A percentile compares a stretch with the other conserved stretches of the same genome.
phyloP scores from a whole-genome alignment of 2,113 vertebrate genomes.

The Abramis brama region DNA sequence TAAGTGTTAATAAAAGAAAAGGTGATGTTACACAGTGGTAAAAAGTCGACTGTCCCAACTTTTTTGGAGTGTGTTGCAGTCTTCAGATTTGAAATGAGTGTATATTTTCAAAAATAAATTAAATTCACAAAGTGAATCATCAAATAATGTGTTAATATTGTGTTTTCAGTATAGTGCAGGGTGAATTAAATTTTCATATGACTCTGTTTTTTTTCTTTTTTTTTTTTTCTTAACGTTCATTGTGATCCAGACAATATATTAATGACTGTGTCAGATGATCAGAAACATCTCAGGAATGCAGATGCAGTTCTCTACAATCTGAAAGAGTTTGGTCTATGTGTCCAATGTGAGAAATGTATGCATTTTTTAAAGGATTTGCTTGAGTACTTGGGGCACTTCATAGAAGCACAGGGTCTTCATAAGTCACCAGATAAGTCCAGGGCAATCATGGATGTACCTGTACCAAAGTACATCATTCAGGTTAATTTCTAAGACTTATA shows the following conservation, averaged over 20 bases:
- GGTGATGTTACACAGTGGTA: too few species aligned
- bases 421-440: slow-evolving; percentile 18
- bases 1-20: too few species aligned
- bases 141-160: too few species aligned
- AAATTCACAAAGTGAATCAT: too few species aligned
- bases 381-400: slow-evolving; percentile 38
- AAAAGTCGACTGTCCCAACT: too few species aligned
- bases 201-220: too few species aligned
- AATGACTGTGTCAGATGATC: neutral
- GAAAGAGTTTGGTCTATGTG: slow-evolving; percentile 10
- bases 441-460: slow-evolving; percentile 37
- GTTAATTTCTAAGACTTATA: slow-evolving; percentile 13
- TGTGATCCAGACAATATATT: slow-evolving; percentile 3
- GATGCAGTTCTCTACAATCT: neutral
- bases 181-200: too few species aligned
- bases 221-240: neutral
- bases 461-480: neutral
- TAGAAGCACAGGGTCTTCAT: slow-evolving; percentile 19
- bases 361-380: slow-evolving; percentile 16
- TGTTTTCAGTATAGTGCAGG: too few species aligned
- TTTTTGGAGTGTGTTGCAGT: too few species aligned
- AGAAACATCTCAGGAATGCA: neutral
- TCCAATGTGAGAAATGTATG: neutral
- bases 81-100: too few species aligned
- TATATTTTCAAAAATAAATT: too few species aligned